phyloP scores from a whole-genome alignment of 2,888 invertebrate genomes.

The Parascotia fuliginaria region DNA sequence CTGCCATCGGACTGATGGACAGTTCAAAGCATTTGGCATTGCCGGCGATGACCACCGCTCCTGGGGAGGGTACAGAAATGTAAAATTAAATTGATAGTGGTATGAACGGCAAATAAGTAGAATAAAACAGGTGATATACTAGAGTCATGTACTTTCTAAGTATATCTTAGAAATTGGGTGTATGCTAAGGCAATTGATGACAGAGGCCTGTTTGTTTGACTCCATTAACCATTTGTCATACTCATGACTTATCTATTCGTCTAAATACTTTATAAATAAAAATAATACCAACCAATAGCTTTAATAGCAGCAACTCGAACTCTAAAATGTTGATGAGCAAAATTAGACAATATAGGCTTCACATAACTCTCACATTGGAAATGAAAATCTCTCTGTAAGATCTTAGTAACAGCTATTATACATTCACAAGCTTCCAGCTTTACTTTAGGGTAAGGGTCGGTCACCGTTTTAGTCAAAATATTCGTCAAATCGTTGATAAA shows the following conservation, averaged over 20 bases:
- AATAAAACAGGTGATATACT: too few species aligned
- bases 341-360: slow-evolving; percentile 89
- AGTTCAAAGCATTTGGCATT: slow-evolving; percentile 90
- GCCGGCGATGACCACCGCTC: slow-evolving; percentile 88
- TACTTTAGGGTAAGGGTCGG: slow-evolving; percentile 92
- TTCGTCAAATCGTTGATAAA: slow-evolving; percentile 91
- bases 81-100: too few species aligned
- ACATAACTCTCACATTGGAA: slow-evolving; percentile 90
- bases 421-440: slow-evolving; percentile 92
- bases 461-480: slow-evolving; percentile 89
- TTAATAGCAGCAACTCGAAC: slow-evolving; percentile 91
- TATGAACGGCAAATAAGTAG: too few species aligned
- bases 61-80: too few species aligned
- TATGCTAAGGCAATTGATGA: too few species aligned
- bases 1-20: slow-evolving; percentile 92
- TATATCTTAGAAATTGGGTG: too few species aligned
- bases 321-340: slow-evolving; percentile 93
- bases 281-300: slow-evolving; percentile 87
- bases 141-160: too few species aligned
- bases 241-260: too few species aligned
- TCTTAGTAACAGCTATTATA: slow-evolving; percentile 87
- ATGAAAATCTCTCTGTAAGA: slow-evolving; percentile 90
- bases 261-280: not conserved
- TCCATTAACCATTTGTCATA: too few species aligned
- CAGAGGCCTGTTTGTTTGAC: too few species aligned